phyloP scores from a whole-genome alignment of 2,888 invertebrate species.

The Tetragonisca angustula region DNA sequence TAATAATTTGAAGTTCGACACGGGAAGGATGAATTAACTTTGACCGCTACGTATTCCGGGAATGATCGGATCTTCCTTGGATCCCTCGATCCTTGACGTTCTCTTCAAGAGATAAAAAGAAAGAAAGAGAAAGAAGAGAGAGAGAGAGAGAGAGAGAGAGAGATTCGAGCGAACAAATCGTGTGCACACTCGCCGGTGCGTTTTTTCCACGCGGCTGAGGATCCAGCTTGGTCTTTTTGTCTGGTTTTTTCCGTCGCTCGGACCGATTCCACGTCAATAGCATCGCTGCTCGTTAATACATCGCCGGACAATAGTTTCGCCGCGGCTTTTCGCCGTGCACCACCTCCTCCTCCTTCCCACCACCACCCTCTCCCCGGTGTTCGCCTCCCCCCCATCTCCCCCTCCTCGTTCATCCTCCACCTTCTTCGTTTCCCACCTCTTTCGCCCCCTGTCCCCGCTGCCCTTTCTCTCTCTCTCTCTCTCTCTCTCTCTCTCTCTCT shows the following conservation, averaged over 20 bases:
- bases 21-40: background rate
- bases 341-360: conserved; percentile 24
- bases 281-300: conserved; percentile 76
- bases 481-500: too few species aligned
- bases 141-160: background rate
- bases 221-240: conserved; percentile 56
- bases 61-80: background rate
- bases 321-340: conserved; percentile 68
- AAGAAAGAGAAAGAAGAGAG: background rate
- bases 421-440: conserved; percentile 57
- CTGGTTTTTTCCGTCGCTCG: conserved; percentile 61
- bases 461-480: too few species aligned
- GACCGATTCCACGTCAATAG: conserved; percentile 73
- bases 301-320: conserved; percentile 75
- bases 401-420: conserved; percentile 40
- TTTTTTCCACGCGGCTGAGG: conserved; percentile 57
- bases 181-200: conserved; percentile 35
- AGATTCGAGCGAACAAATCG: conserved; percentile 48
- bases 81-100: background rate
- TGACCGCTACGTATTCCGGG: background rate
- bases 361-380: too few species aligned
- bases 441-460: conserved; percentile 32
- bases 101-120: background rate
- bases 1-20: background rate
- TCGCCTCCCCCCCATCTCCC: conserved; percentile 19